These are phyloP conservation scores for Choloepus didactylus DNA, from an alignment of 2,797 vertebrate genomes.

Conservation along the genomic window DNA sequence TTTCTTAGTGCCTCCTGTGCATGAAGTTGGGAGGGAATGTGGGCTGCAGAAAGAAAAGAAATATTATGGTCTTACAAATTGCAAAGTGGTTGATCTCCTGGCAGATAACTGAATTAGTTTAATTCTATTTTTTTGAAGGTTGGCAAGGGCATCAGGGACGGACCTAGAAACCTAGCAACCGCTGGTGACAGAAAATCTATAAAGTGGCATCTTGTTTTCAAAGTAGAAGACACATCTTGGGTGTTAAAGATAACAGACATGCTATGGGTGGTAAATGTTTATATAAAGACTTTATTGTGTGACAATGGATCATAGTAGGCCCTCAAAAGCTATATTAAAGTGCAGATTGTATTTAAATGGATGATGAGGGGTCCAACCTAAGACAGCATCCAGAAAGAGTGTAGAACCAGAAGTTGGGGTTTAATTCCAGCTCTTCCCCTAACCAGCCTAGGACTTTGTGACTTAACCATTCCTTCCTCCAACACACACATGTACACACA, in stretches of 20 bases:
- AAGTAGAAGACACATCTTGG: conserved; percentile 14
- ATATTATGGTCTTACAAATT: conserved; percentile 10
- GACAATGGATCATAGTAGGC: not conserved
- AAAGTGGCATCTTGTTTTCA: conserved; percentile 37
- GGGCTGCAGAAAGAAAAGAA: not conserved
- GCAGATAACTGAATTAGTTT: conserved; percentile 5
- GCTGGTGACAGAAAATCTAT: not conserved
- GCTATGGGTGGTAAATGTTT: not conserved
- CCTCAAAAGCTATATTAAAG: not conserved
- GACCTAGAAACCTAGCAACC: not conserved
- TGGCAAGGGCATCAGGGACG: conserved; percentile 12
- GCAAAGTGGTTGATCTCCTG: not conserved
- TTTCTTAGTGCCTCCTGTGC: not conserved
- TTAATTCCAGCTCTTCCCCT: not conserved
- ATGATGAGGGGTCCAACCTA: not conserved
- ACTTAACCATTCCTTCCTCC: not conserved
- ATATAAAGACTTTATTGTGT: not conserved
- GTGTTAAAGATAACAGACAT: conserved; percentile 8
- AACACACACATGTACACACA: not conserved
- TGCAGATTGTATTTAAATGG: not conserved
- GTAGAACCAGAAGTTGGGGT: not conserved
- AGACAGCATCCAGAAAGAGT: not conserved
- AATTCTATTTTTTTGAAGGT: conserved; percentile 29
- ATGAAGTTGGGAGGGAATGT: not conserved
- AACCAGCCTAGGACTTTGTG: not conserved